Evolutionary conservation across 2,113 vertebrate genomes (phyloP).

Genomic region (Saiga tatarica): DNA sequence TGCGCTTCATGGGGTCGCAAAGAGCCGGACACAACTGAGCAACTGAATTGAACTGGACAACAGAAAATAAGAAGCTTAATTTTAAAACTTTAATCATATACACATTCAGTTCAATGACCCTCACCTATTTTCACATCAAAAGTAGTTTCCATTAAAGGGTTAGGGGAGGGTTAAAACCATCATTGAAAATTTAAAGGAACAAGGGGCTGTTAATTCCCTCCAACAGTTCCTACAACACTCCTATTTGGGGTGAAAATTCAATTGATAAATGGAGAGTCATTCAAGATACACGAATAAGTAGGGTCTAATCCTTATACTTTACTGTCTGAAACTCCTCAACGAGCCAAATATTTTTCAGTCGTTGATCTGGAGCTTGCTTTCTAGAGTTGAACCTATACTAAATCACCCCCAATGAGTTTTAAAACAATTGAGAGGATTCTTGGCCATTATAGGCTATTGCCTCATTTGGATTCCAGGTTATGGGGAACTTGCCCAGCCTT

Average conservation of each 20-base stretch:
- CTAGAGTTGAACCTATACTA: not conserved
- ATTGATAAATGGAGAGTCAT: not conserved
- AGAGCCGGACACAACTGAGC: too few relatives aligned
- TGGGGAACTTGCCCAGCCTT: not conserved
- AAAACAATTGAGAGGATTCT: not conserved
- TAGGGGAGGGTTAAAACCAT: not conserved
- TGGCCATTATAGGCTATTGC: not conserved
- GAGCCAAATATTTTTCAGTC: not conserved
- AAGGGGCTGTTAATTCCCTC: not conserved
- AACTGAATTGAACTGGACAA: too few relatives aligned
- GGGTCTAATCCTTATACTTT: not conserved
- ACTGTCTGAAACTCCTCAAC: not conserved
- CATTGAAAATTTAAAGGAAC: not conserved
- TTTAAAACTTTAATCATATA: not conserved
- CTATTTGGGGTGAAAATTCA: accelerated
- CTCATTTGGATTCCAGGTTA: not conserved
- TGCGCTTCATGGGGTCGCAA: too few relatives aligned
- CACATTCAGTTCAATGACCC: not conserved
- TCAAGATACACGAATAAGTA: not conserved
- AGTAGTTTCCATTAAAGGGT: not conserved
- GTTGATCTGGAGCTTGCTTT: not conserved
- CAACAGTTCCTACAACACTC: not conserved
- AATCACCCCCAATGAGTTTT: not conserved
- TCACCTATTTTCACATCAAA: not conserved
- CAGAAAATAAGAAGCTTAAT: not conserved